phyloP scores from a whole-genome alignment of 2,113 vertebrate species.

The Silurus asotus region DNA sequence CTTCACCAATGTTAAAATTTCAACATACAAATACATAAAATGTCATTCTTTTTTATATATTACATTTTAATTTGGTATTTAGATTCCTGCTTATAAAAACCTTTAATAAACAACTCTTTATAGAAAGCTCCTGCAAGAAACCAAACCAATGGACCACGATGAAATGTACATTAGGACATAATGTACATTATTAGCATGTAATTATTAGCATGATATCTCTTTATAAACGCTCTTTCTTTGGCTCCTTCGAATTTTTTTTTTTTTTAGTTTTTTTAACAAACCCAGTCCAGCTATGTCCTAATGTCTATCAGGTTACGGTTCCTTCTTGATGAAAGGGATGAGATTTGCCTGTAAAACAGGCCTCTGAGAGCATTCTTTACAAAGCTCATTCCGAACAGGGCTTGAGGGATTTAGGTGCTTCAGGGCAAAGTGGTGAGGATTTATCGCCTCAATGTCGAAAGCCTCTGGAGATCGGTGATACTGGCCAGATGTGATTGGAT shows the following conservation, averaged over 20 bases:
- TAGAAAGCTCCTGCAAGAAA: no score
- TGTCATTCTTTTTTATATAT: neutral
- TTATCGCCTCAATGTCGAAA: constrained; percentile 54
- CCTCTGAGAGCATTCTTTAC: constrained; percentile 35
- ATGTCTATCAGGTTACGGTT: constrained; percentile 39
- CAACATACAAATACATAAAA: neutral
- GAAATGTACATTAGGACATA: no score
- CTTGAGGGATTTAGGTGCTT: constrained; percentile 50
- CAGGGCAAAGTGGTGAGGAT: constrained; percentile 50
- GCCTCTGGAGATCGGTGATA: constrained; percentile 53
- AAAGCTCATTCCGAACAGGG: constrained; percentile 40
- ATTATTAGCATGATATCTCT: no score
- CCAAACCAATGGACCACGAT: no score
- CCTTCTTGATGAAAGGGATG: constrained; percentile 24
- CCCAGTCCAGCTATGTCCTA: neutral
- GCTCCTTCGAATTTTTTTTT: neutral
- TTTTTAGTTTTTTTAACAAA: neutral
- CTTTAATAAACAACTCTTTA: no score
- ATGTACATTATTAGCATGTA: no score
- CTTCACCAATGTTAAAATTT: no score
- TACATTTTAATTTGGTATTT: no score
- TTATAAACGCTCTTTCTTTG: neutral
- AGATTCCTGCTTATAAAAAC: no score
- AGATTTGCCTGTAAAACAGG: constrained; percentile 16
- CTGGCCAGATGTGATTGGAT: constrained; percentile 65